Evolutionary conservation across 1,140 invertebrate genomes (phyloP).

Genomic region (Brachionus plicatilis): DNA sequence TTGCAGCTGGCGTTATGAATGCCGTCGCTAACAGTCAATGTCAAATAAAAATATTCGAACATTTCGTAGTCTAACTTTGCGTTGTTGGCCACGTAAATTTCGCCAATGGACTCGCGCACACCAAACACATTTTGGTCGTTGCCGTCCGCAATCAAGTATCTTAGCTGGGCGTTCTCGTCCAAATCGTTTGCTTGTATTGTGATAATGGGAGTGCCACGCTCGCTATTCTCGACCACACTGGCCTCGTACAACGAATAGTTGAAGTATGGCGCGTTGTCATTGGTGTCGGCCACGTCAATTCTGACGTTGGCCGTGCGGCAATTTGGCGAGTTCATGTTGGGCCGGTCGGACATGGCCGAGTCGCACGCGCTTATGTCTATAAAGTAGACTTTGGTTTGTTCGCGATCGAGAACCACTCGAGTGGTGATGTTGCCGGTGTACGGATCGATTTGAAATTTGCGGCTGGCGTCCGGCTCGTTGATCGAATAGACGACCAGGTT

Average conservation of each 20-base stretch:
- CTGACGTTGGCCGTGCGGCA: conserved; percentile 61
- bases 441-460: conserved; percentile 78
- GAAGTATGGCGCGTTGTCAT: conserved; percentile 95
- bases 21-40: conserved; percentile 47
- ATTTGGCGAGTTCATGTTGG: conserved; percentile 21
- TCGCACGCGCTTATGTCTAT: conserved; percentile 85
- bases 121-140: conserved; percentile 94
- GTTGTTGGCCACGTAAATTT: conserved; percentile 89
- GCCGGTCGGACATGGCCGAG: conserved; percentile 80
- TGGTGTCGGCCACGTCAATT: conserved; percentile 88
- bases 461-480: not conserved
- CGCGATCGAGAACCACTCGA: conserved; percentile 83
- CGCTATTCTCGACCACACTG: conserved; percentile 93
- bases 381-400: conserved; percentile 88
- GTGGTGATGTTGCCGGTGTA: conserved; percentile 89
- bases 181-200: conserved; percentile 95
- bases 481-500: conserved; percentile 41
- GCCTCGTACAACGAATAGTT: conserved; percentile 90
- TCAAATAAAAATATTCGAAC: conserved; percentile 63
- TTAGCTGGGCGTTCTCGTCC: conserved; percentile 97
- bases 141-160: conserved; percentile 96
- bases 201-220: conserved; percentile 89
- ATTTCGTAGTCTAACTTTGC: conserved; percentile 82
- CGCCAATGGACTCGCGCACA: conserved; percentile 92
- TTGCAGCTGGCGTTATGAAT: conserved; percentile 68